These are phyloP conservation scores for Trachymyrmex septentrionalis DNA, from an alignment of 1,140 invertebrate species.

Conservation along the genomic window DNA sequence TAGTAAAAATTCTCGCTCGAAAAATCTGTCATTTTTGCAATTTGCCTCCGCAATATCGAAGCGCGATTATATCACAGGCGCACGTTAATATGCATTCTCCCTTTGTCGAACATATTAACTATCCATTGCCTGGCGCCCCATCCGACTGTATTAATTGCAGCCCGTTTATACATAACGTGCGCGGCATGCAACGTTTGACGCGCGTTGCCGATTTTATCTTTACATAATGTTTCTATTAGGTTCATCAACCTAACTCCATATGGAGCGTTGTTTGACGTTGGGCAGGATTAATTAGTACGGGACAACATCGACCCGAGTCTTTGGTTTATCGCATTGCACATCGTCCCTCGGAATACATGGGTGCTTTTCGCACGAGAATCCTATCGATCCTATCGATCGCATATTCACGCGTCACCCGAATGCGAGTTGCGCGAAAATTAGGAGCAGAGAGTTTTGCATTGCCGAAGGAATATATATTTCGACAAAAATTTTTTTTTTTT, in stretches of 20 bases:
- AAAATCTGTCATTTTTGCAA: constrained; percentile 5
- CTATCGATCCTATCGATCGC: constrained; percentile 27
- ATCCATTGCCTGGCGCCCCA: constrained; percentile 24
- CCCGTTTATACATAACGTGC: constrained; percentile 66
- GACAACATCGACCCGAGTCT: constrained; percentile 50
- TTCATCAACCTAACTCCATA: constrained; percentile 63
- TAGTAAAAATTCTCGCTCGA: not conserved
- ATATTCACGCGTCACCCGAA: not conserved
- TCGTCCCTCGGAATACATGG: constrained; percentile 11
- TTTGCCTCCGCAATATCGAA: constrained; percentile 32
- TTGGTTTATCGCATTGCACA: constrained; percentile 50
- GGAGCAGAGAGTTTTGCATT: not conserved
- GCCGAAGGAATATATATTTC: constrained; percentile 30
- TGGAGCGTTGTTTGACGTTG: constrained; percentile 60
- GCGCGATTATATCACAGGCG: constrained; percentile 43
- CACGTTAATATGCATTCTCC: constrained; percentile 50
- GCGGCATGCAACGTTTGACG: constrained; percentile 62
- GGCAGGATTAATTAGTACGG: constrained; percentile 62
- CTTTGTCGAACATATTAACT: constrained; percentile 59
- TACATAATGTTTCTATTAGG: constrained; percentile 72
- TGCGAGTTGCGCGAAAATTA: constrained; percentile 2
- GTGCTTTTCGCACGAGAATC: constrained; percentile 26
- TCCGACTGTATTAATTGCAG: constrained; percentile 71
- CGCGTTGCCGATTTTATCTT: constrained; percentile 70
- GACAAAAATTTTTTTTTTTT: not conserved